These are phyloP conservation scores for Corapipo altera DNA, from an alignment of 2,113 vertebrate genomes.

Conservation along the genomic window DNA sequence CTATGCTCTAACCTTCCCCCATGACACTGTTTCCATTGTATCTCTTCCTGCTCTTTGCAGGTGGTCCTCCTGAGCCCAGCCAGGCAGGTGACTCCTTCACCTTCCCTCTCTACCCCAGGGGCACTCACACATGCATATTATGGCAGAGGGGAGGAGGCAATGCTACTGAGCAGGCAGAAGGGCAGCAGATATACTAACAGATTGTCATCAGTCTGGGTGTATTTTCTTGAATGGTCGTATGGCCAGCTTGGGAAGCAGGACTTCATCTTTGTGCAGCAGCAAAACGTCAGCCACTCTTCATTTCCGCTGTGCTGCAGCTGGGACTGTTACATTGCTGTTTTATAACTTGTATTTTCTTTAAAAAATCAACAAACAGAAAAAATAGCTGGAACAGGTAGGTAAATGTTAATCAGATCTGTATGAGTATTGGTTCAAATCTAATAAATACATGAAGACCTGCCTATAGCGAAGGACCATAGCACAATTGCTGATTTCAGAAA, in stretches of 20 bases:
- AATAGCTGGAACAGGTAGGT: not conserved
- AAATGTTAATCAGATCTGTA: not conserved
- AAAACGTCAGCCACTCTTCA: not conserved
- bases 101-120: not conserved
- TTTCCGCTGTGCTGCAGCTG: not conserved
- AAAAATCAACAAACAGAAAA: not conserved
- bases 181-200: not conserved
- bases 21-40: not conserved
- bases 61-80: not conserved
- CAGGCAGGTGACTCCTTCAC: not conserved
- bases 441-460: not conserved
- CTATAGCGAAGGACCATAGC: not conserved
- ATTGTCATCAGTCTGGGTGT: not conserved
- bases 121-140: accelerated
- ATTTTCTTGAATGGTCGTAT: not conserved
- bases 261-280: not conserved
- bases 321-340: not conserved
- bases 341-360: not conserved
- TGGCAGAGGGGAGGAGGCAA: not conserved
- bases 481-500: not conserved
- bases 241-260: not conserved
- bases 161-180: not conserved
- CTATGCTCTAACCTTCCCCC: not conserved
- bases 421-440: not conserved
- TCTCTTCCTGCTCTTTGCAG: not conserved